Percentiles rank a stretch among this genome's conserved stretches.
Evolutionary conservation across 2,113 vertebrate species (phyloP).

Genomic region (Puma concolor): DNA sequence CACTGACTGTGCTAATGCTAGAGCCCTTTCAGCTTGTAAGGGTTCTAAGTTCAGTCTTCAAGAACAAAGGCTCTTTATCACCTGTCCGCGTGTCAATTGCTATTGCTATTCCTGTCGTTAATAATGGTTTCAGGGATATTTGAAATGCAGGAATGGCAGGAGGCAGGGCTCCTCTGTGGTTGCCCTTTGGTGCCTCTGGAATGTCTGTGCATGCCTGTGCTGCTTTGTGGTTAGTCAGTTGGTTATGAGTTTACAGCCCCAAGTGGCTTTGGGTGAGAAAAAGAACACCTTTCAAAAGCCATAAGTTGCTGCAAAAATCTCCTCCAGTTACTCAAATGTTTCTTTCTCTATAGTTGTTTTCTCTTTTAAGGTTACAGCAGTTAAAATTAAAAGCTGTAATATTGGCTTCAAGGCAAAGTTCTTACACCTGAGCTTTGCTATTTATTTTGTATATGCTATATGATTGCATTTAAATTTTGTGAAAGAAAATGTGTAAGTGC

Average conservation of each 20-base stretch:
- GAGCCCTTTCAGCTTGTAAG: background rate
- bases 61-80: slow-evolving; percentile 36
- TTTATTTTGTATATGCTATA: background rate
- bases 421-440: background rate
- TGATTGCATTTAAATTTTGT: background rate
- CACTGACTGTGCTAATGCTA: background rate
- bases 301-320: background rate
- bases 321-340: background rate
- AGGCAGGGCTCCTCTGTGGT: background rate
- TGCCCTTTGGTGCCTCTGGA: background rate
- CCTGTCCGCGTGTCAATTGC: background rate
- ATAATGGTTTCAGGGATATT: background rate
- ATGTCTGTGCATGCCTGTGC: background rate
- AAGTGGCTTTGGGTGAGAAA: slow-evolving; percentile 18
- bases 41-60: background rate
- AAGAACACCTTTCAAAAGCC: slow-evolving; percentile 41
- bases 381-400: slow-evolving; percentile 4
- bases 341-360: slow-evolving; percentile 43
- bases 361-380: background rate
- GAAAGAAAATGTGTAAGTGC: background rate
- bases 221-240: slow-evolving; percentile 18
- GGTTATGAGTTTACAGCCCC: background rate
- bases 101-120: slow-evolving; percentile 38
- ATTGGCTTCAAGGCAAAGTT: background rate
- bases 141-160: background rate